Base-by-base conservation (phyloP, 1,140 invertebrate genomes). In the Papilio glaucus region DNA sequence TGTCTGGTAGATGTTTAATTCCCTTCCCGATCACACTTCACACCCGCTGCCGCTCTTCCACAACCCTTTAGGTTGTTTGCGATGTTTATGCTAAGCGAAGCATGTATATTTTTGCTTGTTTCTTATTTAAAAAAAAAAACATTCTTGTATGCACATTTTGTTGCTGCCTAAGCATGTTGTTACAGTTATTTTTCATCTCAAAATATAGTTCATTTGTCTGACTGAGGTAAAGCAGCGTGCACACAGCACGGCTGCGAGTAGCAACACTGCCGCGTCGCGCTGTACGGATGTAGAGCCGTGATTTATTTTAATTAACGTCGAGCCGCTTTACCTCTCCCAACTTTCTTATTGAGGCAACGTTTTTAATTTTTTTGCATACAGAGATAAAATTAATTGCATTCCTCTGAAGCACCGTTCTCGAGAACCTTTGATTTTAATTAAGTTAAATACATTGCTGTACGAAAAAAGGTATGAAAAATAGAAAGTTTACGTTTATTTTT, bases 321-420 rank as follows among this genome's bases (percentile, higher is more conserved):
- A 57, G 21, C 10, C 9, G 49, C 21, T 57, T 57, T 24, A 57
- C 49, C 49, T 26, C 24, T 12, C 10, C 10, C 18, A 57, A 57
- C 9, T 26, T 57, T 57, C 49, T 57, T 45, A 45, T 45, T 18
- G 49, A 57, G 45, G 2, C 49, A 15, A 57, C 49, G 29, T 13
- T 26, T 49, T 57, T 57, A 57, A 24, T 24, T 57, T 26, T 24
- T 12, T 13, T 57, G 12, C 21, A 57, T 24, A 24, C 12, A 57
- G 49, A 57, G 49, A 57, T 57, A 57, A 57, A 57, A 57, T 57
- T 57, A 57, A 57, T 57, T 57, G 21, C 49, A 57, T 24, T 57
- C 49, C 49, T 57, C 49, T 57, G 49, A 57, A 21, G 49, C 15
- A 57, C 49, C 18, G 49, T 21, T 13, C 9, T 3, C 15, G 1